Evolutionary conservation across 2,888 invertebrate species (phyloP), one percentile per base, ranked within the genome.

Genomic region (Athalia rosae): DNA sequence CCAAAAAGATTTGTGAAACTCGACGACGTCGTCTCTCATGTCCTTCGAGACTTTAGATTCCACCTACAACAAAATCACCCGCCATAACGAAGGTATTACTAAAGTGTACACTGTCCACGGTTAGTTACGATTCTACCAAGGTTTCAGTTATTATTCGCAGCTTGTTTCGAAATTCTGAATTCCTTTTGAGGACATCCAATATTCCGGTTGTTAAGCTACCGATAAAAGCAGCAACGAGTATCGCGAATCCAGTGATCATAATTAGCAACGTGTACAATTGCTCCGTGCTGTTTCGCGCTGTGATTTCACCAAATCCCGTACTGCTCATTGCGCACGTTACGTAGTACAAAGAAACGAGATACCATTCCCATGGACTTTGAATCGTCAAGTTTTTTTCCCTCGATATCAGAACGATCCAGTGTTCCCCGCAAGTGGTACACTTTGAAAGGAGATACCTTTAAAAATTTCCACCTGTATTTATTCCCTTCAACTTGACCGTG

Each of bases 1-100:
- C 84, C 84, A 84, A 63, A 82, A 84, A 8, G 79, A 80, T 7
- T 80, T 69, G 58, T 84, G 83, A 78, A 80, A 82, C 15, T 78
- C 80, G 28, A 79, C 59, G 11, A 82, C 80, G 50, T 81, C 82
- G n/a, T 79, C 59, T 47, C 61, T 73, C 74, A 82, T 59, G 13
- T 56, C 67, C 48, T 76, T 79, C n/a, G 82, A 61, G 13, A 82
- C 64, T 59, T 56, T 78, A 53, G 66, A 58, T 69, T 77, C 77
- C 48, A 78, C 76, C 76, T 80, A 62, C 7, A 66, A 69, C 43
- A 73, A 45, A 41, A 67, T 11, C 9, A 53, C 7, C 11, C n/a
- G 9, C 53, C 6, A 4, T 4, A 48, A 53, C 50, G 0, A 11
- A 50, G 8, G 28, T n/a, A 48, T 67, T 53, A 41, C 45, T 28